These are phyloP conservation scores for Macrochelys suwanniensis DNA, from an alignment of 2,797 vertebrate species.

Conservation along the genomic window DNA sequence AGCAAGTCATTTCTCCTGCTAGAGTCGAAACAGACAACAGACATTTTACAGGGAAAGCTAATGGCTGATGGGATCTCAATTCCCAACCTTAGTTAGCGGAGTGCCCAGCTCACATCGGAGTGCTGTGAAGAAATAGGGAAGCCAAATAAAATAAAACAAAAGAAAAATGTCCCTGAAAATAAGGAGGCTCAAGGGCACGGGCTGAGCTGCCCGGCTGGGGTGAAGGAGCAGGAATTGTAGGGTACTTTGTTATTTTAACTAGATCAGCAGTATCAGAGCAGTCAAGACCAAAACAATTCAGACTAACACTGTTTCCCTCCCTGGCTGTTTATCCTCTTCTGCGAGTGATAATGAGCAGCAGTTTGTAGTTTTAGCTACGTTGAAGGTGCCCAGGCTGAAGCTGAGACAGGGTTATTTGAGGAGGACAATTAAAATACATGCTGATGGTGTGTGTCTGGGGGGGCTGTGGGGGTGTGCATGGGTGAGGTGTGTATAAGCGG, in stretches of 20 bases:
- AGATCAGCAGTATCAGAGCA: background rate
- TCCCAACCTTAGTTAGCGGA: fast-evolving
- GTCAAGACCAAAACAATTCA: fast-evolving
- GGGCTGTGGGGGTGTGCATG: fast-evolving
- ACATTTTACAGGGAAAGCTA: background rate
- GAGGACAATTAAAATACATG: fast-evolving
- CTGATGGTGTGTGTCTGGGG: fast-evolving
- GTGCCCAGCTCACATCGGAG: background rate
- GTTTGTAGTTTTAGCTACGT: fast-evolving
- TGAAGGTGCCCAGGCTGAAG: background rate
- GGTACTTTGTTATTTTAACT: background rate
- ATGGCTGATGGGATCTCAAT: fast-evolving
- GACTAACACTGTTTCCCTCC: background rate
- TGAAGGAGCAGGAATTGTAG: background rate
- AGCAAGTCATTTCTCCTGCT: background rate
- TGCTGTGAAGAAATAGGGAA: background rate
- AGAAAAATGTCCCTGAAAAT: background rate
- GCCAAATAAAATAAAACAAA: background rate
- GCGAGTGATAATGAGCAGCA: background rate
- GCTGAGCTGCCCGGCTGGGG: background rate
- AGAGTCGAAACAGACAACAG: fast-evolving
- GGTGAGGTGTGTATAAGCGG: fast-evolving
- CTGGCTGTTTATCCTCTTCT: fast-evolving
- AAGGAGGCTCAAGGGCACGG: background rate
- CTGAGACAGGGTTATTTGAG: background rate